Base-by-base conservation (phyloP, 2,888 invertebrate genomes). In the Alloscopus bannaensis region DNA sequence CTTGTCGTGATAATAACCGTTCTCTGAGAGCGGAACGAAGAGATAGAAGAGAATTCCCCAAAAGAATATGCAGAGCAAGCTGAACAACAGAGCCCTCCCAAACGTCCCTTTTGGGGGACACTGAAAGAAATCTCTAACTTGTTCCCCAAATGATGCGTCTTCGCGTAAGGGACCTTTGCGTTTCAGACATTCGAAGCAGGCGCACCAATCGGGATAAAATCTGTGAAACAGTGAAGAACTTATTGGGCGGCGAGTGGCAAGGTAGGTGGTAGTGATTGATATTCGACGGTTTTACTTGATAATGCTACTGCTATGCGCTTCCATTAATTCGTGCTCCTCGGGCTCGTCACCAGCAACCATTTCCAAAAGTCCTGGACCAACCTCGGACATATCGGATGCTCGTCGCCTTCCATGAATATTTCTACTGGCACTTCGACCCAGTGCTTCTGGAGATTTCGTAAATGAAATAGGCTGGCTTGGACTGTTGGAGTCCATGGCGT, bases 101-200 rank as follows among this genome's bases (percentile, higher is more conserved):
- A 94, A 92, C 87, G 94, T 93, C 83, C 95, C 91, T 88, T 94
- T 95, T 0, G 94, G 93, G 26, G 95, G 95, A 87, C 95, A 96
- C 87, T 52, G 26, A 28, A 81, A 80, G 24, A 75, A 70, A 31
- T 79, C 42, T n/a, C 42, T 40, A 22, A 68, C 6, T 26, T 64
- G 26, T 13, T 76, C 76, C 16, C 22, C 24, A 20, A 68, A 70
- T 8, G 81, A 60, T 0, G 72, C 78, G 16, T 84, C 55, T 1
- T 62, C 65, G 1, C 24, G 2, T 1, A 36, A n/a, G 11, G 66
- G 50, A 26, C 22, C 31, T 16, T n/a, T 16, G n/a, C 20, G 55
- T 47, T 31, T 42, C 8, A 45, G 8, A 40, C 68, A 50, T 26
- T 42, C 47, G 6, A 73, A 79, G 40, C 84, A 84, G 2, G 66